Percentiles rank a stretch among this genome's conserved stretches.
phyloP scores from a whole-genome alignment of 2,113 vertebrate species.

The Hepsetus odoe region DNA sequence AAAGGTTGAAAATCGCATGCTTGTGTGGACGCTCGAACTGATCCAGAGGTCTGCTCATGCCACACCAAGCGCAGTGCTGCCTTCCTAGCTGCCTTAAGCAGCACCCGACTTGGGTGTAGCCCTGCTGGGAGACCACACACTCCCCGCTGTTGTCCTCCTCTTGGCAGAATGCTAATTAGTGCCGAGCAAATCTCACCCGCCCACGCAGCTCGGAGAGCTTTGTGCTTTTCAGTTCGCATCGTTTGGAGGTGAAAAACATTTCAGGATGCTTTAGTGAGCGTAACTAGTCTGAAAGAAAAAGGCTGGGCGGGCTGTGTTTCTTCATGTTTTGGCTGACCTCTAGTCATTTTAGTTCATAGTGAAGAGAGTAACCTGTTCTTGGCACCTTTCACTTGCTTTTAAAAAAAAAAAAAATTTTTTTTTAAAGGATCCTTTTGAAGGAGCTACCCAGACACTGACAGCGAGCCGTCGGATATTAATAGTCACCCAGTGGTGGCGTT shows the following conservation, averaged over 20 bases:
- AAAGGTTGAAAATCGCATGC: no score
- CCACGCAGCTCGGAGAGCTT: constrained; percentile 30
- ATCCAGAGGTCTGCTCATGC: not conserved
- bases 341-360: not conserved
- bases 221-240: constrained; percentile 30
- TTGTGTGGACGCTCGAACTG: not conserved
- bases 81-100: constrained; percentile 10
- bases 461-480: constrained; percentile 33
- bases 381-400: not conserved
- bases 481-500: constrained; percentile 31
- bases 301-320: not conserved
- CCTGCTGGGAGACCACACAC: constrained; percentile 41
- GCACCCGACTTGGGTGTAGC: constrained; percentile 28
- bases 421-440: not conserved
- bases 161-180: constrained; percentile 52
- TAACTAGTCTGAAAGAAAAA: constrained; percentile 9
- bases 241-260: constrained; percentile 30
- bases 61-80: not conserved
- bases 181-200: constrained; percentile 44
- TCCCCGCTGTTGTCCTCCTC: constrained; percentile 23
- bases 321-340: not conserved
- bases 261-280: not conserved
- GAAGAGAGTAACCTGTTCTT: constrained; percentile 3
- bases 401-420: no score
- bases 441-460: not conserved